phyloP scores from a whole-genome alignment of 2,113 vertebrate genomes.

The Varanus salvator region DNA sequence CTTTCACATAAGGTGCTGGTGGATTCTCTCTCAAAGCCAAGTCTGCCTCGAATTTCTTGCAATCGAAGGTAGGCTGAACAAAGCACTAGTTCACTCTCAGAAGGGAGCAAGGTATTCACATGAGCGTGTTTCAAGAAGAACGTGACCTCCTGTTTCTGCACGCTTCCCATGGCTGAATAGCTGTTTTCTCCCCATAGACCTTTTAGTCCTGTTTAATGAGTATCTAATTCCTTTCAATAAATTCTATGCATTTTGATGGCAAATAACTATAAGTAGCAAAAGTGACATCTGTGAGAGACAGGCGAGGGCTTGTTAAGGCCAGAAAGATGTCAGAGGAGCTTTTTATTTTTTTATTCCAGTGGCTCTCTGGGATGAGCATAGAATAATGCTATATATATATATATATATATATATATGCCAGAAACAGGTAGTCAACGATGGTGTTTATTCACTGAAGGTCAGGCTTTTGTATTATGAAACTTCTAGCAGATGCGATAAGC shows the following conservation, averaged over 20 bases:
- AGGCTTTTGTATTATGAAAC: slow-evolving; percentile 88
- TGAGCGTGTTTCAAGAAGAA: slow-evolving; percentile 28
- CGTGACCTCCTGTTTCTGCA: slow-evolving; percentile 9
- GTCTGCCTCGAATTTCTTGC: neutral
- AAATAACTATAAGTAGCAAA: slow-evolving; percentile 57
- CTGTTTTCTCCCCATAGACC: slow-evolving; percentile 59
- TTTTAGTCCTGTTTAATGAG: slow-evolving; percentile 63
- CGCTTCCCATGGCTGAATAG: slow-evolving; percentile 35
- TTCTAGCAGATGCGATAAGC: slow-evolving; percentile 90
- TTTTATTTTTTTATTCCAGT: slow-evolving; percentile 46
- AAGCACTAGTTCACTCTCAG: slow-evolving; percentile 41
- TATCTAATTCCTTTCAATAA: slow-evolving; percentile 69
- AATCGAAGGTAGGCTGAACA: neutral
- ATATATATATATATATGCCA: slow-evolving; percentile 58
- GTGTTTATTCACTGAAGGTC: slow-evolving; percentile 89
- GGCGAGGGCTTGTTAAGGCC: slow-evolving; percentile 59
- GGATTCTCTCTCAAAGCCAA: neutral
- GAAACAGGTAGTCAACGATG: slow-evolving; percentile 74
- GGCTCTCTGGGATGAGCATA: slow-evolving; percentile 29
- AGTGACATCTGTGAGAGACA: slow-evolving; percentile 61
- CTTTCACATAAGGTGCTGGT: neutral
- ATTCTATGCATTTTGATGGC: slow-evolving; percentile 51
- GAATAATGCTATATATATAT: slow-evolving; percentile 1
- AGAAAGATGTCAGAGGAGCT: slow-evolving; percentile 47
- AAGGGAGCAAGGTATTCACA: slow-evolving; percentile 13